phyloP scores from a whole-genome alignment of 2,888 invertebrate genomes.

The Nasonia oneida region DNA sequence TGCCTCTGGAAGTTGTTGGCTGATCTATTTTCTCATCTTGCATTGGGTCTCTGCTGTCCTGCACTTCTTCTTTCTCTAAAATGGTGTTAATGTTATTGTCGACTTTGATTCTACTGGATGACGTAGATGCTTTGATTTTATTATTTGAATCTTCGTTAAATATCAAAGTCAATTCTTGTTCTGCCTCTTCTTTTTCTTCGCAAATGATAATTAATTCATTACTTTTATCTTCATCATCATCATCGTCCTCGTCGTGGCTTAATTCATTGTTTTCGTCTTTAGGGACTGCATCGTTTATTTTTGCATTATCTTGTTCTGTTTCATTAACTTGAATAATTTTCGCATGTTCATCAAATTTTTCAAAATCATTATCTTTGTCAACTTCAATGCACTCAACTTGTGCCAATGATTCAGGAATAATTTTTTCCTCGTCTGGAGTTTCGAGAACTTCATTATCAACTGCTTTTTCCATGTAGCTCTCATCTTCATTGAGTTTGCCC shows the following conservation, averaged over 20 bases:
- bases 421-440: background rate
- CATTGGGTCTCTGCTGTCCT: background rate
- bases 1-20: conserved; percentile 24
- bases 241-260: background rate
- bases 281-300: background rate
- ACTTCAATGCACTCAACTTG: conserved; percentile 20
- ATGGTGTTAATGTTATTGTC: background rate
- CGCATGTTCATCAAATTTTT: background rate
- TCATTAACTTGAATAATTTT: background rate
- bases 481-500: conserved; percentile 39
- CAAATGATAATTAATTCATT: background rate
- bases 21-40: background rate
- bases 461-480: conserved; percentile 30
- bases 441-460: conserved; percentile 4
- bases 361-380: background rate
- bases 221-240: background rate
- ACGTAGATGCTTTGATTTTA: background rate
- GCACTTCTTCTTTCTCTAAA: background rate
- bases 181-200: conserved; percentile 18
- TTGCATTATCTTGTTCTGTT: background rate
- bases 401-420: background rate
- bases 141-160: conserved; percentile 28
- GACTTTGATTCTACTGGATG: background rate
- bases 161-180: conserved; percentile 31
- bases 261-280: background rate